Evolutionary conservation across 2,888 invertebrate species (phyloP).

Genomic region (Chymomyza procnemis): DNA sequence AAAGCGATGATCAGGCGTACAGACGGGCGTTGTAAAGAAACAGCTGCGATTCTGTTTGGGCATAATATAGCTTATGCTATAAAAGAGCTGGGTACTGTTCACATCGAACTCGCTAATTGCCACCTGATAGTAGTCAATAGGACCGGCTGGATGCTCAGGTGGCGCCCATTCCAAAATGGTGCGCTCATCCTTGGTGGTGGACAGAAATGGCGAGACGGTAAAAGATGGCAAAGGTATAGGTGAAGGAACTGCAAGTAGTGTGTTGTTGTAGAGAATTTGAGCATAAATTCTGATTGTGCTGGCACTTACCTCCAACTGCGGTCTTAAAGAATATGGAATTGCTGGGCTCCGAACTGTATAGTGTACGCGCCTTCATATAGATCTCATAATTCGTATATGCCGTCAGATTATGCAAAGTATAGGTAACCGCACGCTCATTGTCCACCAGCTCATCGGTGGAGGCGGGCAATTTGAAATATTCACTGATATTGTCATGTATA

Average conservation of each 20-base stretch:
- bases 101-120: slow-evolving; percentile 46
- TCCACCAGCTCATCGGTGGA: slow-evolving; percentile 40
- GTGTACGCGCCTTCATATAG: slow-evolving; percentile 85
- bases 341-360: slow-evolving; percentile 82
- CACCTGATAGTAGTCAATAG: slow-evolving; percentile 81
- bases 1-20: slow-evolving; percentile 41
- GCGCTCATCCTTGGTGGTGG: slow-evolving; percentile 38
- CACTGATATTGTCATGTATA: slow-evolving; percentile 29
- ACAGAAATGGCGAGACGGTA: neutral
- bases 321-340: slow-evolving; percentile 81
- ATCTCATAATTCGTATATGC: slow-evolving; percentile 85
- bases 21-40: slow-evolving; percentile 43
- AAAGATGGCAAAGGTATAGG: neutral
- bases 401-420: slow-evolving; percentile 77
- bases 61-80: slow-evolving; percentile 49
- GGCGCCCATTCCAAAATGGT: slow-evolving; percentile 78
- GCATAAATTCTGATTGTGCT: too few species aligned
- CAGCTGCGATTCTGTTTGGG: slow-evolving; percentile 39
- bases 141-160: slow-evolving; percentile 80
- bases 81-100: slow-evolving; percentile 50
- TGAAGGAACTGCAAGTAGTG: slow-evolving; percentile 70
- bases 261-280: too few species aligned
- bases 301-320: slow-evolving; percentile 81
- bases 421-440: slow-evolving; percentile 50
- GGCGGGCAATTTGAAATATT: slow-evolving; percentile 29